A percentile compares a stretch with the other conserved stretches of the same genome.
phyloP scores from a whole-genome alignment of 2,888 invertebrate genomes.

The Dolichomitus sp. region DNA sequence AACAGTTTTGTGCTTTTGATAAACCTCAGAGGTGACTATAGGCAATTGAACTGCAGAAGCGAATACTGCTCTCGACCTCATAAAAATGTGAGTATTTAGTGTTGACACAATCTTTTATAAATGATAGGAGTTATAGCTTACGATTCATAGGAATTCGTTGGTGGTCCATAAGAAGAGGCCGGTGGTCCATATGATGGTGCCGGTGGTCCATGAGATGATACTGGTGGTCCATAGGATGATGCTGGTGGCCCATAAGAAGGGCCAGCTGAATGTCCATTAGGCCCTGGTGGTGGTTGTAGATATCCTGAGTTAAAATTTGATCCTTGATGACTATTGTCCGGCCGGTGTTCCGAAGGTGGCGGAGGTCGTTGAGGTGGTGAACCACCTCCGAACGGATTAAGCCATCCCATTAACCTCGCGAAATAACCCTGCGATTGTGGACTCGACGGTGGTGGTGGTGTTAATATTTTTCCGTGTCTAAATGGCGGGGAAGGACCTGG shows the following conservation, averaged over 20 bases:
- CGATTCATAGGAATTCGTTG: slow-evolving; percentile 44
- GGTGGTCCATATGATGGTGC: slow-evolving; percentile 23
- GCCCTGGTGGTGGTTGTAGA: slow-evolving; percentile 52
- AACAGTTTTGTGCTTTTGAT: slow-evolving; percentile 29
- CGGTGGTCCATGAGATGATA: slow-evolving; percentile 47
- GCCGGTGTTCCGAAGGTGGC: slow-evolving; percentile 66
- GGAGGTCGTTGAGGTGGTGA: slow-evolving; percentile 55
- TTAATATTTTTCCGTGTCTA: slow-evolving; percentile 75
- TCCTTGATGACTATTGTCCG: slow-evolving; percentile 34
- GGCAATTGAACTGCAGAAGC: slow-evolving; percentile 45
- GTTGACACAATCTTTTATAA: neutral
- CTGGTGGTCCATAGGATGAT: slow-evolving; percentile 66
- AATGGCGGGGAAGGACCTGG: slow-evolving; percentile 34
- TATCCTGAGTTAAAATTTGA: slow-evolving; percentile 53
- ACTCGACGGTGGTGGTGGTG: slow-evolving; percentile 74
- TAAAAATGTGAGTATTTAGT: slow-evolving; percentile 35
- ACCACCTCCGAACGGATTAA: slow-evolving; percentile 87
- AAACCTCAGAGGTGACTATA: slow-evolving; percentile 35
- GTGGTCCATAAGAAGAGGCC: slow-evolving; percentile 62
- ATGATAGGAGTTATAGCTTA: slow-evolving; percentile 13
- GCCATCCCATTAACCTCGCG: slow-evolving; percentile 89
- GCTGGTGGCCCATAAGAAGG: slow-evolving; percentile 31
- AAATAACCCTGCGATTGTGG: slow-evolving; percentile 87
- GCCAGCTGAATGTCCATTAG: slow-evolving; percentile 32
- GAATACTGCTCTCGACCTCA: slow-evolving; percentile 43